Conservation (phyloP, 1,140 invertebrate genomes). For the Drosophila yakuba region DNA sequence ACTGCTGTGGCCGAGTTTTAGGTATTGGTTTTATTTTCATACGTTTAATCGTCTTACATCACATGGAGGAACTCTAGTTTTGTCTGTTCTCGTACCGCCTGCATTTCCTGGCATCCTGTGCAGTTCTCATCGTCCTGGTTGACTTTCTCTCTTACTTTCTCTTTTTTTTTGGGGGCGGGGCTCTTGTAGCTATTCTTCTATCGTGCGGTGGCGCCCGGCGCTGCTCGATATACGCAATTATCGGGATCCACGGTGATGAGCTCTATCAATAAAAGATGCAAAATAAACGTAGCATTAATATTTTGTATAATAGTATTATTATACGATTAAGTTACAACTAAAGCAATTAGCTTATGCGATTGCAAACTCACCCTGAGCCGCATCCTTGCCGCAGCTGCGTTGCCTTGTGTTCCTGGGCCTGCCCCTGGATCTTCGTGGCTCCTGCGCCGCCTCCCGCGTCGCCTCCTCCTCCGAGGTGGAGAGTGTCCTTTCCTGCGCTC, state of each 20-base stretch:
- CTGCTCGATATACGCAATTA: constrained; percentile 63
- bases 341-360: too few relatives aligned
- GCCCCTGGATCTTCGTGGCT: constrained; percentile 24
- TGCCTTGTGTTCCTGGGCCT: constrained; percentile 31
- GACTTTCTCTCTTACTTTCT: constrained; percentile 1
- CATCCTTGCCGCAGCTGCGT: constrained; percentile 57
- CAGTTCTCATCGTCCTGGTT: not conserved
- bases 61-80: constrained; percentile 56
- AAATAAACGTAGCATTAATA: too few relatives aligned
- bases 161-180: not conserved
- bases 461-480: constrained; percentile 66
- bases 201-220: constrained; percentile 55
- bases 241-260: constrained; percentile 71
- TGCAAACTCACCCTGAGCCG: constrained; percentile 43
- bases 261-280: too few relatives aligned
- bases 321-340: too few relatives aligned
- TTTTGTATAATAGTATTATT: too few relatives aligned
- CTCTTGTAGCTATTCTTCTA: not conserved
- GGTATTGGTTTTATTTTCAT: constrained; percentile 23
- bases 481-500: constrained; percentile 13
- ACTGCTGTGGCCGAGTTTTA: not conserved
- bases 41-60: constrained; percentile 48
- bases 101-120: not conserved
- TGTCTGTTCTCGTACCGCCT: constrained; percentile 14
- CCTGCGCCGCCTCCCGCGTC: not conserved